Conservation (phyloP, 1,140 invertebrate species). For the Harpegnathos saltator region DNA sequence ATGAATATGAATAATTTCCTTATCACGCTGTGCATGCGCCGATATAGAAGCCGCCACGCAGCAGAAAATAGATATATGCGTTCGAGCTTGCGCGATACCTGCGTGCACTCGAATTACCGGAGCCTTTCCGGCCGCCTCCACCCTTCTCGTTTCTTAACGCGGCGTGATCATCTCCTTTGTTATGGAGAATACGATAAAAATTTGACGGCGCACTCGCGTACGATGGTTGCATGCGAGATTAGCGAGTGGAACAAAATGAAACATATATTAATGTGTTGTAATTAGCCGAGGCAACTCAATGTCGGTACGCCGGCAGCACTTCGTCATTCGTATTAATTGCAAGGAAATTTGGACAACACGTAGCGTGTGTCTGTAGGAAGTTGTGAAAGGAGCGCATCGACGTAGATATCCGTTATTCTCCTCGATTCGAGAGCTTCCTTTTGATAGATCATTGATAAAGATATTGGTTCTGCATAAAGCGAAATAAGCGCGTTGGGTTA, state of each 20-base stretch:
- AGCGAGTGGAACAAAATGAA: slow-evolving; percentile 67
- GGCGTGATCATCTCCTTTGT: slow-evolving; percentile 51
- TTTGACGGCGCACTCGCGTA: slow-evolving; percentile 54
- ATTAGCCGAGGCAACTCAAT: slow-evolving; percentile 58
- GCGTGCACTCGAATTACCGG: slow-evolving; percentile 25
- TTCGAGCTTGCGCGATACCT: not conserved
- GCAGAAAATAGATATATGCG: slow-evolving; percentile 46
- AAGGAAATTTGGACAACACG: no score
- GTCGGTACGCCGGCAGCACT: not conserved
- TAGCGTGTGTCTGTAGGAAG: no score
- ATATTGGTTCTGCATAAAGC: not conserved
- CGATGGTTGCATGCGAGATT: slow-evolving; percentile 72
- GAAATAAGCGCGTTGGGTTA: slow-evolving; percentile 40
- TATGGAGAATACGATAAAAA: slow-evolving; percentile 54
- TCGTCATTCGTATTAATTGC: slow-evolving; percentile 17
- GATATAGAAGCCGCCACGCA: not conserved
- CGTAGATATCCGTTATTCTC: not conserved
- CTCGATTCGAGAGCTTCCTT: slow-evolving; percentile 13
- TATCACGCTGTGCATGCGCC: slow-evolving; percentile 24
- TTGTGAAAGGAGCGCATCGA: not conserved
- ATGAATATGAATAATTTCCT: slow-evolving; percentile 60
- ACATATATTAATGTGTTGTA: slow-evolving; percentile 66
- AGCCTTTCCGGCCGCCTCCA: no score
- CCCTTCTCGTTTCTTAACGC: not conserved
- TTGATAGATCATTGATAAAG: slow-evolving; percentile 24